These are phyloP conservation scores for Iphiclides podalirius DNA, from an alignment of 2,888 invertebrate genomes.

Conservation along the genomic window DNA sequence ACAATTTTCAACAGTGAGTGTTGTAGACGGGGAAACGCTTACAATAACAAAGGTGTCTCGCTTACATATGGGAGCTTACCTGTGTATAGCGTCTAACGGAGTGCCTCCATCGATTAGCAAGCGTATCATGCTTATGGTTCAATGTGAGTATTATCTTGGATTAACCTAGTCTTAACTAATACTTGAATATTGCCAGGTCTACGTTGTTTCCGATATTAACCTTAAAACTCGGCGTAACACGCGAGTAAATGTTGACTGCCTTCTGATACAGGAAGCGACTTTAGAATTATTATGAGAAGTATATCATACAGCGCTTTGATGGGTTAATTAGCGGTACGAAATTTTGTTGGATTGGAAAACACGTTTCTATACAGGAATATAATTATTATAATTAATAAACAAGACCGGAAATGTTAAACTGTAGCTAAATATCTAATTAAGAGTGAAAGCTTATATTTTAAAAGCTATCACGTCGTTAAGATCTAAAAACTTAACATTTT, in stretches of 20 bases:
- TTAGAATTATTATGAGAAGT: not conserved
- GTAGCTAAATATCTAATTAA: too few species aligned
- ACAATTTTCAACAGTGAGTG: conserved; percentile 85
- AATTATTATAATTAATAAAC: too few species aligned
- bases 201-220: conserved; percentile 13
- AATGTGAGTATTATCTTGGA: conserved; percentile 83
- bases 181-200: conserved; percentile 12
- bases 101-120: conserved; percentile 95
- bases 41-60: conserved; percentile 93
- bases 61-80: conserved; percentile 94
- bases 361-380: too few species aligned
- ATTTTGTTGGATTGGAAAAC: not conserved
- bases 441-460: too few species aligned
- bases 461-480: too few species aligned
- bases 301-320: not conserved
- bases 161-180: conserved; percentile 23
- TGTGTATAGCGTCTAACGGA: conserved; percentile 95
- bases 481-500: too few species aligned
- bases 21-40: conserved; percentile 92
- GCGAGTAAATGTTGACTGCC: not conserved
- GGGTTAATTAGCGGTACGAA: not conserved
- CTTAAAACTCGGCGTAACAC: not conserved
- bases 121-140: conserved; percentile 89
- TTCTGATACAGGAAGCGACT: not conserved
- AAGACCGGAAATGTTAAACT: not conserved